Conservation (phyloP, 2,888 invertebrate genomes). For the Thyatira batis region DNA sequence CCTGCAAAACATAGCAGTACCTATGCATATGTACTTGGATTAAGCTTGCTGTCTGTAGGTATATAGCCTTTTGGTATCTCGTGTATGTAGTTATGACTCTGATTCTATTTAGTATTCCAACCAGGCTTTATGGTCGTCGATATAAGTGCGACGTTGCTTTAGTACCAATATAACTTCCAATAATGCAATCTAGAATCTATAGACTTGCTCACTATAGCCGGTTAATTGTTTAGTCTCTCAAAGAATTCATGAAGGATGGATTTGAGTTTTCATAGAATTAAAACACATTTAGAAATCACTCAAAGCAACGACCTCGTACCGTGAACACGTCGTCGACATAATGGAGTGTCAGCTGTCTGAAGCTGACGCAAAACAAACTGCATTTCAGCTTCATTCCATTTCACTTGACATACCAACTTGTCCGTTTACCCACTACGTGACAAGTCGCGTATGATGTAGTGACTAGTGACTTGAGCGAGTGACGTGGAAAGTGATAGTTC, state of each 20-base stretch:
- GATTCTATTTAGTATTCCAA: no score
- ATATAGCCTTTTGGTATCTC: no score
- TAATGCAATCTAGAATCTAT: no score
- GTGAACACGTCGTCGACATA: background rate
- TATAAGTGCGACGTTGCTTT: no score
- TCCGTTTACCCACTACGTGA: background rate
- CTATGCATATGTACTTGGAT: background rate
- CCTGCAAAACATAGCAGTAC: background rate
- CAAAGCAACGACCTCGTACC: background rate
- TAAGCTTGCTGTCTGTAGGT: background rate
- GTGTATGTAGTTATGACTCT: no score
- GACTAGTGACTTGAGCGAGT: background rate
- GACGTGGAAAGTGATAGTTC: conserved; percentile 8
- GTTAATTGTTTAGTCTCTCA: no score
- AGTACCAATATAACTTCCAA: no score
- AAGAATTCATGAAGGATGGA: no score
- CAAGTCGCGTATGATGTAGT: background rate
- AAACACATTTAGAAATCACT: background rate
- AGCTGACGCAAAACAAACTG: background rate
- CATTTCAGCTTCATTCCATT: background rate
- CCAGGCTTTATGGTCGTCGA: no score
- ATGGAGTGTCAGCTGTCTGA: background rate
- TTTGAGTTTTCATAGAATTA: no score
- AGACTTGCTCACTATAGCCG: no score
- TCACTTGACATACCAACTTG: background rate